A percentile compares a stretch with the other conserved stretches of the same genome.
These are phyloP conservation scores for Cricetomys ansorgei DNA, from an alignment of 2,113 vertebrate species.

Conservation along the genomic window DNA sequence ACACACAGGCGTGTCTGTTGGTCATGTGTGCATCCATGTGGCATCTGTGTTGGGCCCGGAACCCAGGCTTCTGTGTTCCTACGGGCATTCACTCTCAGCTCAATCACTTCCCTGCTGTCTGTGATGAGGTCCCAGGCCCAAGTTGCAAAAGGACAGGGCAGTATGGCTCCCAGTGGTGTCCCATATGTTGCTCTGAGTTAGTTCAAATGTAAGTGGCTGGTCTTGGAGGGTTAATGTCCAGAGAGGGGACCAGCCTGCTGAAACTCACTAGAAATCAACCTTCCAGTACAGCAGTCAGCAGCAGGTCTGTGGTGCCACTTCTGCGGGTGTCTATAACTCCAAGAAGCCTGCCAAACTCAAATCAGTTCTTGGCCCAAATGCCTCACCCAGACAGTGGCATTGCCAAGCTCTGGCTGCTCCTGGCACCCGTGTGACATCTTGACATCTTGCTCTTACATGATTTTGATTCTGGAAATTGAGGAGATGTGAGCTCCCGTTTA, in stretches of 20 bases:
- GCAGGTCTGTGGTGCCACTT: neutral
- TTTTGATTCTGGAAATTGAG: neutral
- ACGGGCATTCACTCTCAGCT: too few relatives aligned
- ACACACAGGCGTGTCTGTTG: neutral
- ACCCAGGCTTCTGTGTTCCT: fast-evolving
- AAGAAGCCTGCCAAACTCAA: neutral
- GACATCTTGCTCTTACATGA: fast-evolving
- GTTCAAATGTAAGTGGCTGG: neutral
- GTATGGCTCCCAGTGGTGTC: neutral
- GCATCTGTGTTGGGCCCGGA: neutral
- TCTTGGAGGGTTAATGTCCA: neutral
- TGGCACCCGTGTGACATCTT: neutral
- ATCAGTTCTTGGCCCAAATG: neutral
- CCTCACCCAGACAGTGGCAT: neutral
- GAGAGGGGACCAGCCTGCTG: neutral
- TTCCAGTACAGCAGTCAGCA: neutral
- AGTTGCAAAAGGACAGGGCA: fast-evolving
- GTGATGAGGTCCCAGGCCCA: neutral
- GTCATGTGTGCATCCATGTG: neutral
- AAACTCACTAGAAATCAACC: too few relatives aligned
- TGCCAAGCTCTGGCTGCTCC: too few relatives aligned
- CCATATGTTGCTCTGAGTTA: neutral
- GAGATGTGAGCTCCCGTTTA: neutral
- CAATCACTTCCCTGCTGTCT: neutral
- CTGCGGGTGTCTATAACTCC: neutral